A percentile compares a stretch with the other conserved stretches of the same genome.
phyloP scores from a whole-genome alignment of 2,888 invertebrate species.

The Pegoplata infirma region DNA sequence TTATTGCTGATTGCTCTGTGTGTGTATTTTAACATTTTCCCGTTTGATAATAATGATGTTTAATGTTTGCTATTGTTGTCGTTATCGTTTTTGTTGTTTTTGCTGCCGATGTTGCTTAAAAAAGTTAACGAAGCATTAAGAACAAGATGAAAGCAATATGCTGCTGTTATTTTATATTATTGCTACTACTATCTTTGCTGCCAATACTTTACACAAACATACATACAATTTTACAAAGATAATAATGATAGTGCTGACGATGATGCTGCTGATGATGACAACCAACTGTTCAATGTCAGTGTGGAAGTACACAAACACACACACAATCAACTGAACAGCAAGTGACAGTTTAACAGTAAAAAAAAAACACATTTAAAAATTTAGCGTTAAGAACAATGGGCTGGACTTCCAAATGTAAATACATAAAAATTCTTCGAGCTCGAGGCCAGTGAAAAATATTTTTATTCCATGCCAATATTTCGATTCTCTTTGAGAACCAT shows the following conservation, averaged over 20 bases:
- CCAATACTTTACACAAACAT: no score
- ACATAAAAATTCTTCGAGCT: no score
- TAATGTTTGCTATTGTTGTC: constrained; percentile 18
- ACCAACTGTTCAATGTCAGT: constrained; percentile 14
- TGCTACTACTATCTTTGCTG: background rate
- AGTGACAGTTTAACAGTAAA: background rate
- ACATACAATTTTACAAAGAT: no score
- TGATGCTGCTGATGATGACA: constrained; percentile 19
- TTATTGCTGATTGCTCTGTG: constrained; percentile 13
- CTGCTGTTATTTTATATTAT: constrained; percentile 19
- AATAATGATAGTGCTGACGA: no score
- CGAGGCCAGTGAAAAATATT: no score
- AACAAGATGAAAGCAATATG: constrained; percentile 46
- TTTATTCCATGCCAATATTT: no score
- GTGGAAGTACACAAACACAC: background rate
- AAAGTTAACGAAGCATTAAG: constrained; percentile 48
- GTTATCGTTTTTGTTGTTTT: background rate
- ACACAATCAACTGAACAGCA: background rate
- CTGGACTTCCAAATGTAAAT: no score
- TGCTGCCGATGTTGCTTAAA: constrained; percentile 5
- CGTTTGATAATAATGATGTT: constrained; percentile 48
- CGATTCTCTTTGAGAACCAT: no score
- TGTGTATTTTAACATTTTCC: constrained; percentile 42
- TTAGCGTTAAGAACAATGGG: no score
- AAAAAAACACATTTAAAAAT: background rate